Evolutionary conservation across 2,797 vertebrate species (phyloP), one percentile per base, ranked within the genome.

Genomic region (Acestrorhynchus altus): DNA sequence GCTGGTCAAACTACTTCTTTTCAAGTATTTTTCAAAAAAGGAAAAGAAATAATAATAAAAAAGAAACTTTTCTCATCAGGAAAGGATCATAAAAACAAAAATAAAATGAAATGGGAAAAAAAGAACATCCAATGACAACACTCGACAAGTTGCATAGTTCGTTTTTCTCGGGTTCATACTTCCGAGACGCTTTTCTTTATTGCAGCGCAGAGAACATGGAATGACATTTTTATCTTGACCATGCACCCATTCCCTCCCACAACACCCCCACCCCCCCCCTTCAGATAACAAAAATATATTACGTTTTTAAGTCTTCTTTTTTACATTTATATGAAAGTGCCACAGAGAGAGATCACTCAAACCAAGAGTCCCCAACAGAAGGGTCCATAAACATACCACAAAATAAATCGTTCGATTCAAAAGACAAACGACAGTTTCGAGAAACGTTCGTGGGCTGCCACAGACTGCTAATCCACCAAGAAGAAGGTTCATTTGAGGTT

Each of bases 1-100:
- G 90, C 93, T 94, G 92, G 90, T 94, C 93, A 91, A 95, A 96
- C 92, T 92, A 88, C 79, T 94, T 94, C 93, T 93, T 92, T 95
- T 96, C 94, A 96, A 95, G 95, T 96, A 95, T 96, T 93, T 94
- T 90, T 95, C 91, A 92, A 91, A 92, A 90, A 79, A 91, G 88
- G 90, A 93, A 92, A 93, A 72, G 66, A 67, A 77, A 78, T 63
- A 68, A 64, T 42, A 44, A 59, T 91, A 63, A n/a, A n/a, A n/a
- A n/a, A n/a, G n/a, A n/a, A n/a, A n/a, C n/a, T 90, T 81, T 70
- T 89, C 91, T 87, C 87, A 65, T 90, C 91, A 85, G 69, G 12
- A 86, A 90, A 92, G 92, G 93, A 93, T 94, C 70, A 95, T 92
- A 95, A 90, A 92, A 93, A 20, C 70, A 79, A 72, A 85, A 77